A percentile compares a stretch with the other conserved stretches of the same genome.
Evolutionary conservation across 2,888 invertebrate species (phyloP).

Genomic region (Pseudococcus longispinus): DNA sequence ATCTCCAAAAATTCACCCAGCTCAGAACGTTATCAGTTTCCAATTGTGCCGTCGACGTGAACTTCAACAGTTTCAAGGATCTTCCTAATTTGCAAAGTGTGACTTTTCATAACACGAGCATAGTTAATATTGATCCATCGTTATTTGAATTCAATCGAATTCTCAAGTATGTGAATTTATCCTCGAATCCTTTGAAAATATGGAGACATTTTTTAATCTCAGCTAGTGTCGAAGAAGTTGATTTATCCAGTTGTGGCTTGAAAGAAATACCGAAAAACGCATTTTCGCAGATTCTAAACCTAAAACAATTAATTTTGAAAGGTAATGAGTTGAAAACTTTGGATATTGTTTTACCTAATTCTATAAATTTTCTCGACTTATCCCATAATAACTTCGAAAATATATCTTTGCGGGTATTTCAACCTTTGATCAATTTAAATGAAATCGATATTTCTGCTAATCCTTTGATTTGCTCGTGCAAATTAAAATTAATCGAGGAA

Average conservation of each 20-base stretch:
- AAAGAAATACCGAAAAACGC: slow-evolving; percentile 59
- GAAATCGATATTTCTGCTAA: background rate
- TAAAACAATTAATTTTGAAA: slow-evolving; percentile 61
- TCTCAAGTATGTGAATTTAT: background rate
- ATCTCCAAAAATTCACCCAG: background rate
- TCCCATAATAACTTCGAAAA: background rate
- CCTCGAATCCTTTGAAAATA: background rate
- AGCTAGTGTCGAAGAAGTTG: slow-evolving; percentile 46
- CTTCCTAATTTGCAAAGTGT: background rate
- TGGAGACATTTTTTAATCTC: slow-evolving; percentile 46
- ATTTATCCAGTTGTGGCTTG: slow-evolving; percentile 49
- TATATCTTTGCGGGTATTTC: background rate
- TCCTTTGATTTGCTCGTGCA: slow-evolving; percentile 25
- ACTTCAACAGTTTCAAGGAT: background rate
- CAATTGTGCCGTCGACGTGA: background rate
- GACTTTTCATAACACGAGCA: background rate
- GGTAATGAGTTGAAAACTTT: slow-evolving; percentile 27
- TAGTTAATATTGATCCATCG: background rate
- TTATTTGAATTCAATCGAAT: background rate
- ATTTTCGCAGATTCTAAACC: slow-evolving; percentile 62
- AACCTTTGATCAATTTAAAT: background rate
- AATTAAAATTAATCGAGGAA: slow-evolving; percentile 11
- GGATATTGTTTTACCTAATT: background rate
- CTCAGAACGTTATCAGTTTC: background rate
- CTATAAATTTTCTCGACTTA: background rate